Evolutionary conservation across 1,140 invertebrate genomes (phyloP), one percentile per base, ranked within the genome.

Genomic region (Nephila pilipes): DNA sequence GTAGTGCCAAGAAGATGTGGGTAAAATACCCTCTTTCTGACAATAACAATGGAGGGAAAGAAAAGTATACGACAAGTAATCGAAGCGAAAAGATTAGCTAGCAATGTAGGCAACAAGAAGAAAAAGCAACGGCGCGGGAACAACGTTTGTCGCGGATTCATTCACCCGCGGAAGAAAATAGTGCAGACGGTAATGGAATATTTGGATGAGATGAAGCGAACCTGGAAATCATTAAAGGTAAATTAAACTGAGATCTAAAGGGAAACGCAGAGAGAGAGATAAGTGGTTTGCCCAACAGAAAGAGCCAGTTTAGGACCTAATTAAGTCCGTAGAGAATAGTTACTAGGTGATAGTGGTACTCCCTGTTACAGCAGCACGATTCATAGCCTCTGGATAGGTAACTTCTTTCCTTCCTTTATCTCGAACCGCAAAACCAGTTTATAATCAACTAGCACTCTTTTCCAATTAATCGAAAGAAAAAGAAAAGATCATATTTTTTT

Each of bases 181-280:
- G 69, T 90, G 55, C 29, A 29, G 79, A 60, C 29, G 57, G 29
- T 91, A 91, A 92, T 92, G 90, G 90, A 92, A 92, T 92, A 85
- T 85, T 85, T 85, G 60, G 81, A 60, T 83, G 63, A 92, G 81
- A 69, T 92, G 90, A 75, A 92, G 63, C 60, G 60, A 69, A 75
- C 46, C 90, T 92, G 75, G 58, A 92, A 92, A 92, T 92, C 90
- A 92, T 92, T 92, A 92, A 85, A 92, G 90, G 83, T 85, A 92
- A 92, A 92, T 92, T 92, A 85, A 92, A 92, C 90, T 85, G 57
- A 83, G 75, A 83, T 83, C 79, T 83, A 83, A 69, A 92, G 83
- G 58, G 54, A 85, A 90, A 87, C 38, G 79, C 55, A n/a, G 60
- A 58, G 58, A 79, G 80, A 83, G 29, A 55, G 60, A 92, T 92